Conservation (phyloP, 2,797 vertebrate genomes). For the Triplophysa yarkandensis region DNA sequence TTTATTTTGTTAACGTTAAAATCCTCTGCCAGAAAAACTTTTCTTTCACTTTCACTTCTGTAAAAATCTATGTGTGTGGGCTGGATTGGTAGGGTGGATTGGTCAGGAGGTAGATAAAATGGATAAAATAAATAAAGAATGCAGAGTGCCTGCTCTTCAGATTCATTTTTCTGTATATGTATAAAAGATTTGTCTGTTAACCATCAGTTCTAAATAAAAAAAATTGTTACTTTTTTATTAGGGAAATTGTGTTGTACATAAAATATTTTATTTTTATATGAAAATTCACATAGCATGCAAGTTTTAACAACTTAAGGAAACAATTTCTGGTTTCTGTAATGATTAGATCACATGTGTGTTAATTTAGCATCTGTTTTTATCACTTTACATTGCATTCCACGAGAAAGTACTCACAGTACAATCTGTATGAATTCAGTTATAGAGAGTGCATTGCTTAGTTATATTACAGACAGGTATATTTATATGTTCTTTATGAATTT, state of each 20-base stretch:
- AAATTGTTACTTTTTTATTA: not conserved
- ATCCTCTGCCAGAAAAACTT: not conserved
- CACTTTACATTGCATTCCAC: no score
- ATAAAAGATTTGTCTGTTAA: not conserved
- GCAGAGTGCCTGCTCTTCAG: not conserved
- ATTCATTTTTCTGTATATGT: no score
- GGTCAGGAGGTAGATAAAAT: not conserved
- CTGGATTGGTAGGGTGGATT: not conserved
- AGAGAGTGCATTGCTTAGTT: no score
- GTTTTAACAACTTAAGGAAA: no score
- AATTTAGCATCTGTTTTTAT: no score
- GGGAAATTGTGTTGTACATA: not conserved
- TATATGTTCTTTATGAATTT: no score
- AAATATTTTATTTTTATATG: not conserved
- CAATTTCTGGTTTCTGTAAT: no score
- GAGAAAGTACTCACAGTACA: no score
- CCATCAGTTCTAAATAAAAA: not conserved
- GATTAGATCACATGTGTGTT: no score
- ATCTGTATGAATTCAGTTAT: no score
- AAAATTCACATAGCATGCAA: not conserved
- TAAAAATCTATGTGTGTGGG: not conserved
- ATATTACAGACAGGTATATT: no score
- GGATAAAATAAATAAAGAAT: not conserved
- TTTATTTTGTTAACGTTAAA: no score
- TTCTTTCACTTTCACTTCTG: conserved; percentile 6